Evolutionary conservation across 2,113 vertebrate genomes (phyloP).

Genomic region (Corythornis madagascariensis): DNA sequence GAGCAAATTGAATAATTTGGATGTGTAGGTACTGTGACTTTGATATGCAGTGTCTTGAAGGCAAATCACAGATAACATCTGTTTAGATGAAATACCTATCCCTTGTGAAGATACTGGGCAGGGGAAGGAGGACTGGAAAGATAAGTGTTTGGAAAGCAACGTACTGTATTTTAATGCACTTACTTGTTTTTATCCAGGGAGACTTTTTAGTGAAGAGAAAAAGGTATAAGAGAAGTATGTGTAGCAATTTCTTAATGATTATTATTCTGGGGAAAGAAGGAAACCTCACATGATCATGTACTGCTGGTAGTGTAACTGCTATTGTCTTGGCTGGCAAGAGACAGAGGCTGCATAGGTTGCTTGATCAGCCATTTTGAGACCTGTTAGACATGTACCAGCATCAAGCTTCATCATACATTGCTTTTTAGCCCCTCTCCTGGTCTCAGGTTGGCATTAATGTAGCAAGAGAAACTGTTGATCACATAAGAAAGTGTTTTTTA

Average conservation of each 20-base stretch:
- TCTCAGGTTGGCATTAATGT: background rate
- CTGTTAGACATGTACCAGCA: background rate
- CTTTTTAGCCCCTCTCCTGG: background rate
- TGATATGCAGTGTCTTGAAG: background rate
- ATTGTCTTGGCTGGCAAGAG: background rate
- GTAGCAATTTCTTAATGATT: background rate
- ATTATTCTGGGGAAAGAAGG: background rate
- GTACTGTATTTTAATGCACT: background rate
- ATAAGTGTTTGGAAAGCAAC: background rate
- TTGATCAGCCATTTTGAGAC: conserved; percentile 1
- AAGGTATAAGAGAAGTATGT: background rate
- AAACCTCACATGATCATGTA: background rate
- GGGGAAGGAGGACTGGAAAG: background rate
- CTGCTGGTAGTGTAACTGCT: background rate
- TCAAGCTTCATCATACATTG: background rate
- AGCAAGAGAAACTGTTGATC: background rate
- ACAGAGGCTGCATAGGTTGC: background rate
- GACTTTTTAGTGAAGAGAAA: background rate
- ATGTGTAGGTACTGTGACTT: background rate
- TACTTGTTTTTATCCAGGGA: background rate
- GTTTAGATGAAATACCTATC: background rate
- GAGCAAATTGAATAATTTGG: background rate
- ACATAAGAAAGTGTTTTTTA: background rate
- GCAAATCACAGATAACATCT: background rate
- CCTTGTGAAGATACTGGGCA: background rate